phyloP scores from a whole-genome alignment of 2,113 vertebrate genomes.

The Promerops cafer region DNA sequence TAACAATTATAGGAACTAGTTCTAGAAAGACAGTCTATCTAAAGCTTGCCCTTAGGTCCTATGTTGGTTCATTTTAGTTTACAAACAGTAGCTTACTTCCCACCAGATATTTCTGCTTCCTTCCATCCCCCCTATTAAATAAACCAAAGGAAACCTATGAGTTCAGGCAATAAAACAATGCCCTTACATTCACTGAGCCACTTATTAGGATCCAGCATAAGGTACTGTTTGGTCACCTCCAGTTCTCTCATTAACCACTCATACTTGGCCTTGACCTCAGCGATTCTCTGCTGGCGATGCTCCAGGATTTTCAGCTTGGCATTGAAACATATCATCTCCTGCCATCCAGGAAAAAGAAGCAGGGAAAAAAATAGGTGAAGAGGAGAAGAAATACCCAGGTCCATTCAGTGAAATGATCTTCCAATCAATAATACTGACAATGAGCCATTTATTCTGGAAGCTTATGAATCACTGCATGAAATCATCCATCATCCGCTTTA shows the following conservation, averaged over 20 bases:
- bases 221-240: slow-evolving; percentile 90
- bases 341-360: neutral
- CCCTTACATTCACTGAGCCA: slow-evolving; percentile 95
- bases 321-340: slow-evolving; percentile 86
- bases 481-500: slow-evolving; percentile 1
- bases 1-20: neutral
- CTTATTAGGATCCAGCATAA: slow-evolving; percentile 96
- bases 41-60: neutral
- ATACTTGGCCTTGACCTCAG: slow-evolving; percentile 90
- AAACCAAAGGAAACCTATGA: neutral
- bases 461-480: neutral
- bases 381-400: neutral
- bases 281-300: slow-evolving; percentile 92
- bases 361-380: neutral
- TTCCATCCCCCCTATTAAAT: neutral
- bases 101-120: neutral
- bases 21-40: neutral
- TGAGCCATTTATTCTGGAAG: neutral
- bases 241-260: slow-evolving; percentile 95
- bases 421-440: neutral
- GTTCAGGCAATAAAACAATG: neutral
- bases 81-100: neutral
- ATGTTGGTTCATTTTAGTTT: neutral
- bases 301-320: slow-evolving; percentile 89
- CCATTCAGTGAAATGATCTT: neutral